These are phyloP conservation scores for Psammodynastes pulverulentus DNA, from an alignment of 2,113 vertebrate species.

Conservation along the genomic window DNA sequence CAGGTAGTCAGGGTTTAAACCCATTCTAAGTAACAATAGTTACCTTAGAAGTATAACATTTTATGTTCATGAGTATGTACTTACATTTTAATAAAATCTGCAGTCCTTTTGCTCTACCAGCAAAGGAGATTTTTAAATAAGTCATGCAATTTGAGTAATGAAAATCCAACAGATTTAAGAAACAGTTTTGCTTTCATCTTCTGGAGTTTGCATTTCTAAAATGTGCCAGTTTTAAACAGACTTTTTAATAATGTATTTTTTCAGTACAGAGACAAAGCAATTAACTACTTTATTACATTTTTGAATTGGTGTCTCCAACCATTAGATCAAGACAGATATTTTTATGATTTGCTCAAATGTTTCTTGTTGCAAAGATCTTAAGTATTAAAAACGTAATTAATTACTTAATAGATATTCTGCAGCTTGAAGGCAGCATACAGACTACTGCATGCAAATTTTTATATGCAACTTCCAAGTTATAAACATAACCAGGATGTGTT, in stretches of 20 bases:
- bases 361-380: slow-evolving; percentile 11
- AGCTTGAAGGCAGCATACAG: neutral
- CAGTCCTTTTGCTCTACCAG: neutral
- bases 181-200: neutral
- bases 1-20: no score
- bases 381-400: slow-evolving; percentile 18
- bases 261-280: slow-evolving; percentile 22
- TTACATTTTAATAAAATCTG: neutral
- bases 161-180: neutral
- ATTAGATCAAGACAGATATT: slow-evolving; percentile 24
- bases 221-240: slow-evolving; percentile 14
- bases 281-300: slow-evolving; percentile 29
- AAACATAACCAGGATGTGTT: neutral
- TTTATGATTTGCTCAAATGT: slow-evolving; percentile 27
- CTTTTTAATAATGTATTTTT: slow-evolving; percentile 24
- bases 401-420: slow-evolving; percentile 19
- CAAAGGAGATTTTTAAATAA: neutral
- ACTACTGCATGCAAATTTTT: neutral
- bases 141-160: neutral
- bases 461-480: neutral
- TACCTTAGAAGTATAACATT: neutral
- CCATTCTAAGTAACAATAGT: neutral
- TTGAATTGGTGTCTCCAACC: slow-evolving; percentile 20
- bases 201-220: slow-evolving; percentile 3
- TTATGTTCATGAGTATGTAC: neutral